These are phyloP conservation scores for Crossaster papposus DNA, from an alignment of 53 echinoderm and acorn worm genomes.

Conservation along the genomic window DNA sequence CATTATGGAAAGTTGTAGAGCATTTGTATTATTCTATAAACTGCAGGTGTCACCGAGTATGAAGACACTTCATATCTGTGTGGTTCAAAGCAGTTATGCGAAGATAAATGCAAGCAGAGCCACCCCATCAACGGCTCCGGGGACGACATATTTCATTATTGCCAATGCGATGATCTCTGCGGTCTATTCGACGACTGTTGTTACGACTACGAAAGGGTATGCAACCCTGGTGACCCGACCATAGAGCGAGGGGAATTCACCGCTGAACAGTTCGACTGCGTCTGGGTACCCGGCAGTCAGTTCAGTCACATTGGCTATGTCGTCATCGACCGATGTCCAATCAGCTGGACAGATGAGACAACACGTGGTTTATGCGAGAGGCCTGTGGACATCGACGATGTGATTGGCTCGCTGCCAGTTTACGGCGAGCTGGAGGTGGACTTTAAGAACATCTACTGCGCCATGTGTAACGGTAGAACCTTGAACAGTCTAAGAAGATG, in stretches of 20 bases:
- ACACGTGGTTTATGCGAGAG: slow-evolving; percentile 53
- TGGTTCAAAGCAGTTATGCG: slow-evolving; percentile 44
- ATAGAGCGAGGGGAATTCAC: slow-evolving; percentile 10
- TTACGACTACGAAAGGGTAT: slow-evolving; percentile 10
- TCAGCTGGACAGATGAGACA: slow-evolving; percentile 34
- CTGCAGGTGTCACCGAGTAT: slow-evolving; percentile 22
- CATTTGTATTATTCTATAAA: background rate
- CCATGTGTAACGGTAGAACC: slow-evolving; percentile 51
- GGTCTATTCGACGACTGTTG: slow-evolving; percentile 53
- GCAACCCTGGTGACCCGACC: background rate
- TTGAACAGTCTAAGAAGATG: slow-evolving; percentile 35
- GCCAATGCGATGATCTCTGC: slow-evolving; percentile 55
- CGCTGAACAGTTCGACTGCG: slow-evolving; percentile 25
- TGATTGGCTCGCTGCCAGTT: slow-evolving; percentile 49
- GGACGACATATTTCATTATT: slow-evolving; percentile 28
- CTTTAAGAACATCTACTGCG: slow-evolving; percentile 64
- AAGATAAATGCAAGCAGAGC: slow-evolving; percentile 4
- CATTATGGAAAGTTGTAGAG: background rate
- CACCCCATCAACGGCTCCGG: slow-evolving; percentile 2
- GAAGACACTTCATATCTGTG: slow-evolving; percentile 26
- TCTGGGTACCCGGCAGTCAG: slow-evolving; percentile 47
- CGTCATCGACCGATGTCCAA: slow-evolving; percentile 23
- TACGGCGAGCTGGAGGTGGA: slow-evolving; percentile 29
- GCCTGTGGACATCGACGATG: slow-evolving; percentile 9
- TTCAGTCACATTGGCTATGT: slow-evolving; percentile 41